Conservation (phyloP, 2,888 invertebrate species). For the Synergus laeviventris region DNA sequence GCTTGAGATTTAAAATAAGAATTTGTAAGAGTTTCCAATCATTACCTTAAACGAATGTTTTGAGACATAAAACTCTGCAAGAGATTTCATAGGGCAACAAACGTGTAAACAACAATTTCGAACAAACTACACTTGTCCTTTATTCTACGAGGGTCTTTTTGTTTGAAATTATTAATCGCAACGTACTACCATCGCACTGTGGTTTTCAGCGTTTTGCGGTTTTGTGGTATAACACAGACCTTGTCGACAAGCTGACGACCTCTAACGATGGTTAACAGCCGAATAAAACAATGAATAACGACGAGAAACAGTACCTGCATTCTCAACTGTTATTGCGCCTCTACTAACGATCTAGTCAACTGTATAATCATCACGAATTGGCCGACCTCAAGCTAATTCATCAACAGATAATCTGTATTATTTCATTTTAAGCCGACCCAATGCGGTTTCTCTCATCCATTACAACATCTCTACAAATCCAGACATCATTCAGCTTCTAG, state of each 20-base stretch:
- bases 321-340: conserved; percentile 9
- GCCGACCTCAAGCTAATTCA: background rate
- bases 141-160: background rate
- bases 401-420: conserved; percentile 16
- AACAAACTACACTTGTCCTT: conserved; percentile 2
- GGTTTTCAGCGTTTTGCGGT: conserved; percentile 57
- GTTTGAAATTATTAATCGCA: conserved; percentile 17
- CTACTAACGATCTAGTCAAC: background rate
- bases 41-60: no score
- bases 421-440: conserved; percentile 19
- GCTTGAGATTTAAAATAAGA: no score
- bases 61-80: no score
- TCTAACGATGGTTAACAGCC: conserved; percentile 65
- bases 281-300: conserved; percentile 61
- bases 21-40: no score
- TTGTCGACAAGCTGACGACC: conserved; percentile 60
- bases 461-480: background rate
- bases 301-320: conserved; percentile 11
- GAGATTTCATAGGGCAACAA: no score
- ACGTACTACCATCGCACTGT: background rate
- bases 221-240: conserved; percentile 61
- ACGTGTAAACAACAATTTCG: background rate
- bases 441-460: background rate
- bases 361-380: conserved; percentile 24
- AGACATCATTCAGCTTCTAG: conserved; percentile 13